phyloP scores from a whole-genome alignment of 1,140 invertebrate genomes.

The Dufourea novaeangliae region DNA sequence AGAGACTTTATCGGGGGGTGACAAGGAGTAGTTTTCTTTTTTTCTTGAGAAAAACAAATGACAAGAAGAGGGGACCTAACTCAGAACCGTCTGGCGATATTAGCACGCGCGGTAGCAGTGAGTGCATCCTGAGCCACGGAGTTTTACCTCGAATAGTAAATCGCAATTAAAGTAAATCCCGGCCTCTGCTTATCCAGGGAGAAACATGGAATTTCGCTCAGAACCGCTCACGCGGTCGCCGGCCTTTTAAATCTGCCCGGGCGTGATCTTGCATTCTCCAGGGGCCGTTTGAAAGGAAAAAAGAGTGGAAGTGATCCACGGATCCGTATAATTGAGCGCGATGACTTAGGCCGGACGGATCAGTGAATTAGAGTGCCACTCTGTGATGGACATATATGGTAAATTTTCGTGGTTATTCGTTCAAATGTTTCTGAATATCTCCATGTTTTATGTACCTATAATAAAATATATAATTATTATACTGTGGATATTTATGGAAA shows the following conservation, averaged over 20 bases:
- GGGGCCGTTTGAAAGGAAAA: not conserved
- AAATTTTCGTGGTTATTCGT: not conserved
- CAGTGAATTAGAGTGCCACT: conserved; percentile 7
- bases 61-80: not conserved
- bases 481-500: no score
- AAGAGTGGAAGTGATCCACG: not conserved
- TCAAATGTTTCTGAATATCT: not conserved
- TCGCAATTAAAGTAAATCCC: conserved; percentile 59
- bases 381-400: no score
- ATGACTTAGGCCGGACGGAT: not conserved
- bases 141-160: conserved; percentile 53
- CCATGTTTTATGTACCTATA: not conserved
- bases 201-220: conserved; percentile 45
- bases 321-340: not conserved
- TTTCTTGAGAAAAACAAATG: conserved; percentile 18
- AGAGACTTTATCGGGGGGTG: conserved; percentile 3
- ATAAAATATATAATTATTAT: no score
- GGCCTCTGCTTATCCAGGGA: conserved; percentile 18
- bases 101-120: not conserved
- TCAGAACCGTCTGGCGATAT: not conserved
- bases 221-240: conserved; percentile 5
- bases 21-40: not conserved
- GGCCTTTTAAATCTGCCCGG: conserved; percentile 43
- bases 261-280: conserved; percentile 21
- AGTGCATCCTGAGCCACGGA: conserved; percentile 30